These are phyloP conservation scores for Noctua janthe DNA, from an alignment of 2,888 invertebrate species.

Conservation along the genomic window DNA sequence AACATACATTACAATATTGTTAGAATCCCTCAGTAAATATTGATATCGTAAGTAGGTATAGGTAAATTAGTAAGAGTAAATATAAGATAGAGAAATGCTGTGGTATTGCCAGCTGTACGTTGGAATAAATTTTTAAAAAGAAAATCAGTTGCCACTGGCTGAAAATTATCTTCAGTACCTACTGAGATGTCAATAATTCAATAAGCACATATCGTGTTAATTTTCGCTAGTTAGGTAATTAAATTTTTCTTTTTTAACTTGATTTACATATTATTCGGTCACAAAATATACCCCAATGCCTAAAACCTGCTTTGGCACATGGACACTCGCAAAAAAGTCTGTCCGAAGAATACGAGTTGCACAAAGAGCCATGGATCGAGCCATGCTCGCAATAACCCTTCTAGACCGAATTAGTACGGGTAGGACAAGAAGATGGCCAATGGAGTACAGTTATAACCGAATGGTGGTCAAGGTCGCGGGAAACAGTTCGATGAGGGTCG, in stretches of 20 bases:
- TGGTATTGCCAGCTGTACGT: constrained; percentile 9
- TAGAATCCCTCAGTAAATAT: constrained; percentile 42
- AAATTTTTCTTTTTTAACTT: too few species aligned
- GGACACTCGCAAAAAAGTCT: not conserved
- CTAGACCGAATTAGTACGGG: not conserved
- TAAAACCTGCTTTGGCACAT: not conserved
- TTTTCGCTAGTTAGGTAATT: too few species aligned
- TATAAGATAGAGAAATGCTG: constrained; percentile 31
- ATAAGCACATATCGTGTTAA: too few species aligned
- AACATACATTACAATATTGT: constrained; percentile 14
- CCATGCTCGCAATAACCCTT: not conserved
- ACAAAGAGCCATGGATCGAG: not conserved
- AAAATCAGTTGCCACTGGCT: too few species aligned
- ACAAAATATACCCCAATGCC: too few species aligned
- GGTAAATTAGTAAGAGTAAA: constrained; percentile 37
- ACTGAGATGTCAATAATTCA: too few species aligned
- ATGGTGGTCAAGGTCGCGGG: not conserved
- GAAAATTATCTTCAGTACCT: too few species aligned
- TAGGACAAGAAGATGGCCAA: too few species aligned
- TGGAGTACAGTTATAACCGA: not conserved
- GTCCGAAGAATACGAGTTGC: not conserved
- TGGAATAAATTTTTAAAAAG: not conserved
- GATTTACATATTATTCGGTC: not conserved
- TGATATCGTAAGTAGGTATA: constrained; percentile 28
- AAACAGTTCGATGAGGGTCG: too few species aligned